Base-by-base conservation (phyloP, 1,140 invertebrate species). In the Papilio helenus region DNA sequence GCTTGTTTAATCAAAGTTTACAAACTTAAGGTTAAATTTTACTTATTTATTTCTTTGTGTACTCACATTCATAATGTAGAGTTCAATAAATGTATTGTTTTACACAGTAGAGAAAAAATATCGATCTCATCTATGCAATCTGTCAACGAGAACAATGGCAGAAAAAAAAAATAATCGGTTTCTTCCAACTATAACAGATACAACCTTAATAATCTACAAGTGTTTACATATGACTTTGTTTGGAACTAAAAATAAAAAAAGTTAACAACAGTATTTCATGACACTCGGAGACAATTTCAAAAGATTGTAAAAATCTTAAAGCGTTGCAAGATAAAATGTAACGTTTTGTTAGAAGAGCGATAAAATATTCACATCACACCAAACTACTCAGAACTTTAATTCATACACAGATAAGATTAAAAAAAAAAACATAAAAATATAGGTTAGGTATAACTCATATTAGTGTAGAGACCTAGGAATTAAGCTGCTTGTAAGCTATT, bases 121-220 rank as follows among this genome's bases (percentile, higher is more conserved):
- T 61, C 14, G 23, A 68, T 68, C 12, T 68, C 26, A 68, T 68
- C 5, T 68, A 68, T 68, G 26, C 61, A 68, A 68, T 68, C 61
- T 68, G 61, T 68, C 26, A 68, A 68, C 61, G 61, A 68, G 61
- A 68, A 68, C 61, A 68, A 68, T 68, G 29, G 61, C 34, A 68
- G 26, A 29, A 68, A 34, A 68, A 16, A 46, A 65, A 16, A 65
- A 68, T 68, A 68, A 68, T 29, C 10, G 14, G 26, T 34, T 68
- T 68, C 12, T 68, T 68, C 26, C 26, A 68, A 68, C 61, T 18
- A 68, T 68, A 34, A 29, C 16, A 68, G 14, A 65, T 16, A 23
- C 7, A 10, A 58, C 58, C 18, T 26, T 61, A 26, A 61, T 51
- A 51, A 18, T 14, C 34, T 49, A 49, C 46, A 8, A 55, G 9